Base-by-base conservation (phyloP, 2,888 invertebrate species). In the Ypsolopha scabrella region DNA sequence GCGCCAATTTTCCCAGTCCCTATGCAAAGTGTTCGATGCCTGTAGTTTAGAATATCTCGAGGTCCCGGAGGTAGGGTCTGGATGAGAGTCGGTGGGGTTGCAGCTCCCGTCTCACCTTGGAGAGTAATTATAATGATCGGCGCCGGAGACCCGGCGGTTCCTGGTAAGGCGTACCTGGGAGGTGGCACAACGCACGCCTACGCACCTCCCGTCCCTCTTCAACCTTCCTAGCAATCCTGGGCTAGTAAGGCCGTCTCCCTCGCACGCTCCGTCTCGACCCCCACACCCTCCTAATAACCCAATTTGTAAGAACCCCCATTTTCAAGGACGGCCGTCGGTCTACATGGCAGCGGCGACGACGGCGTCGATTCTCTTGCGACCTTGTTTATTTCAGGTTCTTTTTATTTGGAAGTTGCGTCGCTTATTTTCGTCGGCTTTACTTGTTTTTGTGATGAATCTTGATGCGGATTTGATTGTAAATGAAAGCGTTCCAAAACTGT, bases 271-370 rank as follows among this genome's bases (percentile, higher is more conserved):
- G 75, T 71, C 77, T 70, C 76, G 69, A 68, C 79, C 80, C 72
- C 73, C 75, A 75, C 77, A 67, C 78, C 72, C 79, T 35, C 68
- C 79, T 85, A 86, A 86, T 87, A 87, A 87, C 87, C 87, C 87
- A 87, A 87, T 87, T 87, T 87, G 87, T 86, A 83, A 82, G 85
- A 83, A 79, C 85, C 83, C 87, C 82, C 81, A 75, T 79, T 85
- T 81, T 85, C 87, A 87, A 87, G 87, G 87, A 85, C 87, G 87
- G 83, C 80, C 85, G 85, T 80, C 85, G 86, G 81, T 83, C 86
- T 85, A 80, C 81, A 85, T 79, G 82, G 85, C 81, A 80, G 81
- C 80, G 83, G 76, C 83, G 83, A 77, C 79, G 77, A 75, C 83
- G 80, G 79, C 81, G 85, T 81, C 83, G 85, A 86, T 82, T 85